phyloP scores from a whole-genome alignment of 2,888 invertebrate genomes.

The Rotaria socialis region DNA sequence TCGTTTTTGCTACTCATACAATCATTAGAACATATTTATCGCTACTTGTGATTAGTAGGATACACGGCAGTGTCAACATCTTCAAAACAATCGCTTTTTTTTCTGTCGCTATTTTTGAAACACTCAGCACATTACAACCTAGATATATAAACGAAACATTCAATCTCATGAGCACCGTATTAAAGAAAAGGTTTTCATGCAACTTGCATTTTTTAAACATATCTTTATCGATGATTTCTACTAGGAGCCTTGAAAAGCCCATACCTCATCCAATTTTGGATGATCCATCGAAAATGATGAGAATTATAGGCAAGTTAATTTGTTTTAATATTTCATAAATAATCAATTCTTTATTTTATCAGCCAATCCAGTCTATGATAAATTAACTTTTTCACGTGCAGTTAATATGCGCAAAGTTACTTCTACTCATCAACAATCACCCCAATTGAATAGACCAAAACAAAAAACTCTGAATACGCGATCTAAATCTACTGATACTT shows the following conservation, averaged over 20 bases:
- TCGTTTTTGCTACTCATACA: neutral
- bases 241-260: neutral
- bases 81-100: neutral
- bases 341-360: neutral
- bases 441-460: neutral
- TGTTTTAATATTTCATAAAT: neutral
- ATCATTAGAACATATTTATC: neutral
- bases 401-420: neutral
- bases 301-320: neutral
- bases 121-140: neutral
- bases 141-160: neutral
- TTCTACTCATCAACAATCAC: neutral
- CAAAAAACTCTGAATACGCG: neutral
- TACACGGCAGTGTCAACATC: neutral
- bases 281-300: constrained; percentile 3
- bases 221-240: neutral
- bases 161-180: neutral
- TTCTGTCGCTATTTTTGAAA: neutral
- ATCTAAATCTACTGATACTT: neutral
- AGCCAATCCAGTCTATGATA: constrained; percentile 17
- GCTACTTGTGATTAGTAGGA: neutral
- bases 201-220: no score
- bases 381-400: neutral
- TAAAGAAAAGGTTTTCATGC: neutral
- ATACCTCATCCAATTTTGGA: constrained; percentile 12